phyloP scores from a whole-genome alignment of 2,888 invertebrate species.

The Cyrtodaria siliqua region DNA sequence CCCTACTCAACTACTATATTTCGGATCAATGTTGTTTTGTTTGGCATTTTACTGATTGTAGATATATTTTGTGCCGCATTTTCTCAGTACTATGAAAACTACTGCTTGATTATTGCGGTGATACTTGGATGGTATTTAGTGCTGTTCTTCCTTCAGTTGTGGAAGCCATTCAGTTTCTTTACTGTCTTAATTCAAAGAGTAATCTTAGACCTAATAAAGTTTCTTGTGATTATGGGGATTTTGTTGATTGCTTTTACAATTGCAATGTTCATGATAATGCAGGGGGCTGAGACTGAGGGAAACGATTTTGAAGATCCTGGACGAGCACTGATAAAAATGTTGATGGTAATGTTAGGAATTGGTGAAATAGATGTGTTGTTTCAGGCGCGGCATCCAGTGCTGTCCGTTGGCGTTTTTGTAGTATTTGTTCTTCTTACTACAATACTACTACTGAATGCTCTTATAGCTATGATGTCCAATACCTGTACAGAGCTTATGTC shows the following conservation, averaged over 20 bases:
- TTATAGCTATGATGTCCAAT: slow-evolving; percentile 37
- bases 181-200: slow-evolving; percentile 1
- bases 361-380: slow-evolving; percentile 8
- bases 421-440: slow-evolving; percentile 5
- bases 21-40: no score
- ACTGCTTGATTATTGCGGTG: not conserved
- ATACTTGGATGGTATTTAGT: slow-evolving; percentile 1
- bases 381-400: not conserved
- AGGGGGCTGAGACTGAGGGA: not conserved
- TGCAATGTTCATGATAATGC: slow-evolving; percentile 2
- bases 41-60: not conserved
- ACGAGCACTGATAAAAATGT: not conserved
- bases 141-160: slow-evolving; percentile 1
- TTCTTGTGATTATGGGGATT: not conserved
- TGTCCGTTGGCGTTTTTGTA: not conserved
- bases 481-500: slow-evolving; percentile 17
- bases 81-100: not conserved
- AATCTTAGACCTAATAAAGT: not conserved
- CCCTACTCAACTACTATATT: no score
- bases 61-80: not conserved
- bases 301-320: not conserved
- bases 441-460: slow-evolving; percentile 17
- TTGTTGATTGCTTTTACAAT: not conserved
- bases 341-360: not conserved
- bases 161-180: not conserved